Conservation (phyloP, 2,113 vertebrate species). For the Trichechus manatus region DNA sequence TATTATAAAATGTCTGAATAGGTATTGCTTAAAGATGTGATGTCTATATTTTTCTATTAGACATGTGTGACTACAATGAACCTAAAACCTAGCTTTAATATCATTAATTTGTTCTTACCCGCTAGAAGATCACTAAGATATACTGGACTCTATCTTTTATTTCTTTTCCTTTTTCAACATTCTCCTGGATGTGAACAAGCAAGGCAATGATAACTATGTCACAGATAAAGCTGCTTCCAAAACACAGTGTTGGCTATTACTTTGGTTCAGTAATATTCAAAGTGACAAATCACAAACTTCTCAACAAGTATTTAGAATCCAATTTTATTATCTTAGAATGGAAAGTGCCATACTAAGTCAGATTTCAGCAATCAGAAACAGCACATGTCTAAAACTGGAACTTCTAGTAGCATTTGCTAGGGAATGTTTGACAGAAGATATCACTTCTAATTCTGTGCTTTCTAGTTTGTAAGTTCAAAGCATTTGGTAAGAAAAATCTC, state of each 20-base stretch:
- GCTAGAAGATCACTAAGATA: neutral
- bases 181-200: neutral
- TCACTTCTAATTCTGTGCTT: slow-evolving; percentile 20
- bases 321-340: neutral
- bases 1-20: slow-evolving; percentile 4
- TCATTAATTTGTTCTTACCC: neutral
- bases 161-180: neutral
- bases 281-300: slow-evolving; percentile 11
- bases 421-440: neutral
- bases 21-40: neutral
- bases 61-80: neutral
- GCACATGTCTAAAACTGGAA: neutral
- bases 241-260: neutral
- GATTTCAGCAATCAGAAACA: neutral
- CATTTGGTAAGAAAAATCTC: slow-evolving; percentile 30
- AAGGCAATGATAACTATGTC: neutral
- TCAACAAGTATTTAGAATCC: neutral
- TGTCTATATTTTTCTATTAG: neutral
- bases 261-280: neutral
- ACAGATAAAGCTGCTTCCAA: neutral
- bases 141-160: neutral
- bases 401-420: neutral
- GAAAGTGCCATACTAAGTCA: neutral
- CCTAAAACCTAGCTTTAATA: neutral
- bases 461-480: neutral